Base-by-base conservation (phyloP, 1,140 invertebrate genomes). In the Halyomorpha halys region DNA sequence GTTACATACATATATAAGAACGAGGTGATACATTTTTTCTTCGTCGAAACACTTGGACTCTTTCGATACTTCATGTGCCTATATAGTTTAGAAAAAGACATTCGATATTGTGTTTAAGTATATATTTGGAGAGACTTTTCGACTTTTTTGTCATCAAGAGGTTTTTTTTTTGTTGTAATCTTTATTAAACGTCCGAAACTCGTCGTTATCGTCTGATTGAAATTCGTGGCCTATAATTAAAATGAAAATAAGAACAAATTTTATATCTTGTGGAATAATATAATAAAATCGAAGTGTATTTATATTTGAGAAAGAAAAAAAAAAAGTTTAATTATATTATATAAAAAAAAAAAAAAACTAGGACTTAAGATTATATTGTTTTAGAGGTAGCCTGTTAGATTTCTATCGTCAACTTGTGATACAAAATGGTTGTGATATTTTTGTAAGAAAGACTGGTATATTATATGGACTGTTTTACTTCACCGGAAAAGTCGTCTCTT, bases 351-450 rank as follows among this genome's bases (percentile, higher is more conserved):
- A 39, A 39, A 39, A 39, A 39, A 60, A n/a, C 1, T 9, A 19
- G 44, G 19, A 44, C 34, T 60, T 6, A 60, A 44, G 44, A 60
- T 18, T 39, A 39, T 39, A 60, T 60, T 56, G 53, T 56, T 60
- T 53, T 60, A 60, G 30, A 25, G 30, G 59, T 60, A 60, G 59
- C 30, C 39, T 60, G 30, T 39, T 64, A 59, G 25, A 59, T 59
- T 59, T 44, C 19, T 60, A 44, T 39, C 59, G 39, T 30, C 51
- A 67, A 67, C 54, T 67, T 67, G 66, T 67, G 66, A 67, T 67
- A 66, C 61, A 66, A 63, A 67, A 67, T 67, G 66, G 66, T 67
- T 67, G 66, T 67, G 66, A 67, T 67, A 67, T 64, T 67, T 67
- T 67, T 67, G 39, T 67, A 67, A 67, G 66, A 67, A 61, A 66